Conservation (phyloP, 2,113 vertebrate species). For the Burhinus bistriatus region DNA sequence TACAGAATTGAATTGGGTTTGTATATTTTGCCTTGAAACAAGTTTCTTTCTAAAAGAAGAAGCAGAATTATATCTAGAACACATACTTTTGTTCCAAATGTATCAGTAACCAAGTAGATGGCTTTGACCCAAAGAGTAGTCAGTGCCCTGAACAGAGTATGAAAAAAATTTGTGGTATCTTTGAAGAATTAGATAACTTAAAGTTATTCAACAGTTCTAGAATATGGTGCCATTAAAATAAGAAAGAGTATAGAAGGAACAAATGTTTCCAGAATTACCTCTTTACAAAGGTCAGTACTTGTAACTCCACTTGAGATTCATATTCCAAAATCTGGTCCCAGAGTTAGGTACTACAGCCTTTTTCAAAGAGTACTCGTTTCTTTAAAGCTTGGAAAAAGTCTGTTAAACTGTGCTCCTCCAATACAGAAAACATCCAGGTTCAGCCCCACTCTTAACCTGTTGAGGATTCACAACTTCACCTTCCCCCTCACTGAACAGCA, state of each 20-base stretch:
- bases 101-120: neutral
- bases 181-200: neutral
- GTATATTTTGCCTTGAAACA: neutral
- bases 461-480: neutral
- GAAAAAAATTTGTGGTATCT: neutral
- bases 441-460: neutral
- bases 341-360: neutral
- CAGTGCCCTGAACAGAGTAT: neutral
- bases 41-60: neutral
- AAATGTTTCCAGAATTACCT: neutral
- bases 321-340: neutral
- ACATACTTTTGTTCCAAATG: neutral
- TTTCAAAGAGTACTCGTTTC: neutral
- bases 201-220: neutral
- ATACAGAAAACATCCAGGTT: neutral
- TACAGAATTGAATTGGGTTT: neutral
- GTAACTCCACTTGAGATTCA: neutral
- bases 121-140: neutral
- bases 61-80: neutral
- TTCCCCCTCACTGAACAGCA: neutral
- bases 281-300: neutral
- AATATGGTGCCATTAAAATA: neutral
- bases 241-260: neutral
- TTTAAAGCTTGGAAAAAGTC: neutral
- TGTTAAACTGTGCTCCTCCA: neutral